Base-by-base conservation (phyloP, 2,113 vertebrate genomes). In the Abramis brama region DNA sequence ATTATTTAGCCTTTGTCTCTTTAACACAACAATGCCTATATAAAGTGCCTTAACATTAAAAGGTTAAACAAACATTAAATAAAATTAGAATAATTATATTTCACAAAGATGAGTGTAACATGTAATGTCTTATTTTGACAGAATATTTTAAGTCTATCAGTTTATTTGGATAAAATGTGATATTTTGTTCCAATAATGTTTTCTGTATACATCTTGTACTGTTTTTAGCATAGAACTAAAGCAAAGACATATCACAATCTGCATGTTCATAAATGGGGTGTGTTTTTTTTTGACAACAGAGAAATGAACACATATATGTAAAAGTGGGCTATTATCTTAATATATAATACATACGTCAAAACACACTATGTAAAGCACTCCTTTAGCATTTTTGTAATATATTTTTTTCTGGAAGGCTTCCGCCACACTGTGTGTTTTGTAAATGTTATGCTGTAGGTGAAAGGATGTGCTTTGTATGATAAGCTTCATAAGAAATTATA, bases 401-500 rank as follows among this genome's bases (percentile, higher is more conserved):
- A 88, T 88, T 84, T 85, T 87, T 27, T 27, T 27, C 27, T 83
- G 70, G 84, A 85, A 89, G 74, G 85, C 62, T 81, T 90, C 86
- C 85, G 78, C 62, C 71, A 89, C 84, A 86, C 85, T 87, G 89
- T 91, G 91, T 89, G 87, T 87, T 89, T 90, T 97, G 94, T 86
- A 94, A 95, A 94, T 94, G 84, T 92, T 92, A 90, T 77, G 88
- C 85, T 90, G 88, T 91, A 92, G 87, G 86, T 91, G 89, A 92
- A 92, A 84, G 91, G 87, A 93, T 90, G 92, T 91, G 92, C 95
- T 93, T 62, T 97, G 95, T 97, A 97, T 91, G 95, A 96, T 95
- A 79, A 70, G 92, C 92, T 92, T 94, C 92, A 92, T 93, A 92
- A 89, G 85, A 94, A 92, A 92, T 89, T 92, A 93, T 96, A 95